Percentiles rank a stretch among this genome's conserved stretches.
Evolutionary conservation across 2,113 vertebrate species (phyloP).

Genomic region (Pollimyrus isidori): DNA sequence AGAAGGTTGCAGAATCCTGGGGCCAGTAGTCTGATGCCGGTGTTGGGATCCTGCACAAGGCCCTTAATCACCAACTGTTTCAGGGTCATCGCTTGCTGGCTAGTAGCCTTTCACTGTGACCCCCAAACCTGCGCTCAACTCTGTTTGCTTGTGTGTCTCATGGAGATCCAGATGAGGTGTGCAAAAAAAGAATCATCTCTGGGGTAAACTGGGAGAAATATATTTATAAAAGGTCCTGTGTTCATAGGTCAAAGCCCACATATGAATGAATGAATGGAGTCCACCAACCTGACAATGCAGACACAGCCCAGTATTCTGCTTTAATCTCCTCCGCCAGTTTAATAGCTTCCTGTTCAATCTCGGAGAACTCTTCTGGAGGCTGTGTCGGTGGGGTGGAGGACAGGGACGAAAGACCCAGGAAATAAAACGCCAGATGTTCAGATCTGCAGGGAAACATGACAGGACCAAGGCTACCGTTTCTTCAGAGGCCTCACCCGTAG

Average conservation of each 20-base stretch:
- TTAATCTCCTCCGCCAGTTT: constrained; percentile 83
- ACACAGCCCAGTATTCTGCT: constrained; percentile 89
- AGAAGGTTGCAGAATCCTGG: not conserved
- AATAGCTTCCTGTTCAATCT: constrained; percentile 81
- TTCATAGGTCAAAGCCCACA: not conserved
- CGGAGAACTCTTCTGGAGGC: constrained; percentile 77
- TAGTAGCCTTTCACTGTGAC: not conserved
- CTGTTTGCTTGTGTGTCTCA: not conserved
- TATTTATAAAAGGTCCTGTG: not conserved
- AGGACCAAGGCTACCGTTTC: not conserved
- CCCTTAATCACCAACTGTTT: not conserved
- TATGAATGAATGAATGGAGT: not conserved
- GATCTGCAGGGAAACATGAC: not conserved
- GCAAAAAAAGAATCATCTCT: not conserved
- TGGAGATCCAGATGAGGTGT: not conserved
- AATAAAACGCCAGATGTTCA: not conserved
- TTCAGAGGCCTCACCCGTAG: constrained; percentile 70
- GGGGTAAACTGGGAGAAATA: not conserved
- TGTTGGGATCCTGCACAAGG: not conserved
- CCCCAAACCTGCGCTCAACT: not conserved
- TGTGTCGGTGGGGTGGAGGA: constrained; percentile 36
- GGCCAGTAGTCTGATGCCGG: not conserved
- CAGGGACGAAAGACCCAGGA: not conserved
- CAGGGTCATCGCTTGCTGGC: not conserved
- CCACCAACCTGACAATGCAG: constrained; percentile 78